A percentile compares a stretch with the other conserved stretches of the same genome.
Conservation (phyloP, 2,113 vertebrate species). For the Conger conger region DNA sequence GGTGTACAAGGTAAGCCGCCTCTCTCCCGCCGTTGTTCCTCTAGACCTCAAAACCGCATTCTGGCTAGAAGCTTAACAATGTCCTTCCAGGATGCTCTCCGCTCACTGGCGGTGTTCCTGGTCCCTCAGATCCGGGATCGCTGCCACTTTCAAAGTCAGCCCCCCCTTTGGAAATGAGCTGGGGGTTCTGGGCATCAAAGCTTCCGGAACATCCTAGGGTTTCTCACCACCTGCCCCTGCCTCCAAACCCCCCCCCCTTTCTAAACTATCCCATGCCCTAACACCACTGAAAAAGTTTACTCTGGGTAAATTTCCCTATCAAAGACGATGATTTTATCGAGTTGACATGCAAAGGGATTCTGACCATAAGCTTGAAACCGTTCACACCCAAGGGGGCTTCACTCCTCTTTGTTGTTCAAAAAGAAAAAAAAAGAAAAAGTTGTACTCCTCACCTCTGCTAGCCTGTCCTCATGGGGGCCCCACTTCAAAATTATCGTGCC, state of each 20-base stretch:
- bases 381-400: neutral
- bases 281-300: neutral
- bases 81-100: neutral
- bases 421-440: neutral
- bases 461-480: neutral
- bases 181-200: neutral
- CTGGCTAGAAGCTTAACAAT: neutral
- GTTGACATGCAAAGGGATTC: neutral
- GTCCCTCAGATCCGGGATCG: neutral
- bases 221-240: neutral
- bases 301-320: neutral
- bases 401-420: neutral
- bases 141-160: neutral
- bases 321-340: neutral
- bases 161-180: neutral
- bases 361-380: neutral
- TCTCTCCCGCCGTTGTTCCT: neutral
- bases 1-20: slow-evolving; percentile 87
- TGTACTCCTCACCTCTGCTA: neutral
- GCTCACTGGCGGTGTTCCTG: neutral
- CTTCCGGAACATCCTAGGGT: neutral
- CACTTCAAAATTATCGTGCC: neutral
- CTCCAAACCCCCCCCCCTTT: too few species aligned
- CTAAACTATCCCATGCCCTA: neutral
- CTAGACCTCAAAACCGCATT: neutral